Conservation (phyloP, 2,113 vertebrate species). For the Hippoglossus stenolepis region DNA sequence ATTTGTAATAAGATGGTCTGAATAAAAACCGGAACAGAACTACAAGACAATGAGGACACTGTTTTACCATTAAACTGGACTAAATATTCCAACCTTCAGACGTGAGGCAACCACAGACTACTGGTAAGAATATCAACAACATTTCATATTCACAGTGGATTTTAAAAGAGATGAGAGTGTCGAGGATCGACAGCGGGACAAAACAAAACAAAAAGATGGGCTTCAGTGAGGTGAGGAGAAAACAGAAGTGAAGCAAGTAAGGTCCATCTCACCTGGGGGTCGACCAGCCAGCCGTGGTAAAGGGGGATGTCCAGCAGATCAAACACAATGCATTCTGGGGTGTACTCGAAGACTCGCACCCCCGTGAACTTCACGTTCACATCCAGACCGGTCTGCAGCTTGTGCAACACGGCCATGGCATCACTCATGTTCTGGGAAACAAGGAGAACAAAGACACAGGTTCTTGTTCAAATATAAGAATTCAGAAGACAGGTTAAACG, state of each 20-base stretch:
- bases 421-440: constrained; percentile 95
- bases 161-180: constrained; percentile 3
- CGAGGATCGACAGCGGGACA: neutral
- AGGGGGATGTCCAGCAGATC: constrained; percentile 98
- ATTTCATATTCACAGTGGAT: constrained; percentile 30
- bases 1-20: neutral
- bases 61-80: neutral
- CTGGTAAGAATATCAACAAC: no score
- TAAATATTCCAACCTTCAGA: neutral
- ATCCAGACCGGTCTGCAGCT: constrained; percentile 97
- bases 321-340: constrained; percentile 98
- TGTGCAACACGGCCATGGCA: constrained; percentile 97
- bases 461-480: neutral
- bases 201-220: neutral
- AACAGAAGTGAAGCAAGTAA: neutral
- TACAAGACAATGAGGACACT: neutral
- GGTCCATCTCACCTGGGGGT: constrained; percentile 89
- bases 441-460: neutral
- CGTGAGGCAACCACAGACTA: no score
- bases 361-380: constrained; percentile 98
- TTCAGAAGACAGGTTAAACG: neutral
- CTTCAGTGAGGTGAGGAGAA: constrained; percentile 36
- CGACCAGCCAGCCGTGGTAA: constrained; percentile 98
- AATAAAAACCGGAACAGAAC: neutral
- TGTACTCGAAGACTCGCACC: constrained; percentile 97